Base-by-base conservation (phyloP, 2,797 vertebrate genomes). In the Xyrichtys novacula region DNA sequence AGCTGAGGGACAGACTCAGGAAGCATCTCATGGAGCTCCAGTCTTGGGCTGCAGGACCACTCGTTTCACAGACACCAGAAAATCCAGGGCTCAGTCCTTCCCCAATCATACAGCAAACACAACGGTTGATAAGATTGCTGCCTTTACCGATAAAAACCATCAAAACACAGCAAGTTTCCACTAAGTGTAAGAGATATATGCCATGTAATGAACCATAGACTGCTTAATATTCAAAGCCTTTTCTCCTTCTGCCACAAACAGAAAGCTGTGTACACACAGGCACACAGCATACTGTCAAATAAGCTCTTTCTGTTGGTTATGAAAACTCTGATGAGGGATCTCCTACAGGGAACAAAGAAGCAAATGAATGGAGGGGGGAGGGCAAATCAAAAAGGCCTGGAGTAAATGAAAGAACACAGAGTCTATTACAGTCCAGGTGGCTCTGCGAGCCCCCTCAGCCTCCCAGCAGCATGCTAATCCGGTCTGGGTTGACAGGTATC, bases 401-500 rank as follows among this genome's bases (percentile, higher is more conserved):
- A 77, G 50, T 69, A 78, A 75, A 83, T 76, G 70, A 81, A 88
- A 85, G 67, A 60, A 76, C 67, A 88, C 63, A 74, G 28, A 66
- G 69, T 82, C 61, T 59, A 74, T 81, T 81, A 78, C 43, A 81
- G 85, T 74, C 80, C 84, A 89, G 85, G 90, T 90, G 87, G 85
- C 74, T 40, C 50, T n/a, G 65, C 77, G 65, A 65, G 75, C 11
- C 40, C 43, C 57, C 54, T 74, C 73, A 59, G 79, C 69, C 69
- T 85, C 74, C 58, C 16, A 71, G 71, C 69, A 72, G 80, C 67
- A 88, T 81, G 72, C 70, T 85, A 89, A 90, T 88, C 76, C 76
- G 78, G 63, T 73, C 47, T 56, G 58, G 19, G 74, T 20, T 86
- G 82, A 87, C 83, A 86, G 81, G 82, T 88, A 83, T 75, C 75